Base-by-base conservation (phyloP, 2,888 invertebrate species). In the Apomyelois bistriatella region DNA sequence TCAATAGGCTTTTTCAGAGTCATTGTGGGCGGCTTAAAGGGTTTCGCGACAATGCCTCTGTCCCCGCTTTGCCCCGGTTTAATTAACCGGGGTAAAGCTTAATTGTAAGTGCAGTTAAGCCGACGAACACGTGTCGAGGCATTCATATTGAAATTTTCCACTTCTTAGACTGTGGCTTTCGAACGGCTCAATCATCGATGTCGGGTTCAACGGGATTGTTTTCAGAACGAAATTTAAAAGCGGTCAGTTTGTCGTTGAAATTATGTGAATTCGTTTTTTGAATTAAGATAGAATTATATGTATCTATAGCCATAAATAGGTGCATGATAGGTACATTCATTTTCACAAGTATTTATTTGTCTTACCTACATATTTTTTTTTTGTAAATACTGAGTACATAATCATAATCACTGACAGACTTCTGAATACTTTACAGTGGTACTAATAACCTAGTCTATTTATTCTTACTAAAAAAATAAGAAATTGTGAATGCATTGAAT, bases 81-180 rank as follows among this genome's bases (percentile, higher is more conserved):
- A 89, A 89, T 89, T 89, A 89, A 87, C 85, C 86, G 82, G 76
- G 75, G 84, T 87, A 82, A 86, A 82, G 85, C 85, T 86, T 86
- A 86, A 87, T 89, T 89, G 85, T 87, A 78, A 86, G 85, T 82
- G 81, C 81, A 80, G 83, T 83, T 87, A 85, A 89, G 85, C 88
- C 73, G 71, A 60, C 71, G 74, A 79, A 88, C 89, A 89, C 89
- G 89, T 87, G 89, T 88, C 81, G 72, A 72, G 61, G 64, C 65
- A 80, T 82, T 80, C 72, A 78, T 82, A 82, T 85, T 82, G 68
- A 82, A 85, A 84, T 85, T 76, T 76, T 71, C 53, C 53, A 48
- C 52, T 51, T 55, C 58, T 56, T 52, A 43, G 43, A 52, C 37
- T 36, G 42, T 41, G 41, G 22, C 22, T 22, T 32, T 50, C 40